Evolutionary conservation across 1,140 invertebrate species (phyloP), one percentile per base, ranked within the genome.

Genomic region (Euglossa dilemma): DNA sequence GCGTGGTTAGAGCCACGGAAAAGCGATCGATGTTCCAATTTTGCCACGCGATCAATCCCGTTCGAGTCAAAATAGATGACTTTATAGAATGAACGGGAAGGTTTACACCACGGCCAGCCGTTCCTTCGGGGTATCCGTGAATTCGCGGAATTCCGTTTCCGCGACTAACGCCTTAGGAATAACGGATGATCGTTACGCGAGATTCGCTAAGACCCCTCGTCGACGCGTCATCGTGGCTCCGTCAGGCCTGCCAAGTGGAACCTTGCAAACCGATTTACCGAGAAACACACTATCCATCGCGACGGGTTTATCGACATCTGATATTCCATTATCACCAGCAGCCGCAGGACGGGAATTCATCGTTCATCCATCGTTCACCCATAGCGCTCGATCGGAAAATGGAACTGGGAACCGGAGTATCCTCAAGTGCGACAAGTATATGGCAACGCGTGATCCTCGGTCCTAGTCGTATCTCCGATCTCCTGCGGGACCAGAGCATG

Each of bases 251-350:
- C 52, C 14, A 18, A 54, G 7, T 43, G 11, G 16, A 71, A 12
- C 69, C 14, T 7, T 25, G n/a, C 18, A 8, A 6, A 20, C 18
- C 8, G 20, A 80, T 74, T 80, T 50, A 20, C 43, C 61, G 56
- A 81, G 72, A 59, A 80, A 85, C 75, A 85, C 75, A 50, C 47
- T 59, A 52, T 77, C 72, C 43, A 25, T 28, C 75, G 20, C 25
- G 57, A 20, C 61, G 54, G 59, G 85, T 87, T 85, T 87, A 85
- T 87, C 80, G 78, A 87, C 87, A 87, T 90, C 85, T 76, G 81
- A 89, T 89, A 90, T 90, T 89, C 85, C 83, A 89, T 90, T 87
- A 88, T 88, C 88, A 88, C 78, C 54, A 25, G 20, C 50, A 23
- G 50, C 9, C 23, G 16, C 20, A 28, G 23, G 12, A 80, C 43